Conservation (phyloP, 2,888 invertebrate genomes). For the Lamproptera curius region DNA sequence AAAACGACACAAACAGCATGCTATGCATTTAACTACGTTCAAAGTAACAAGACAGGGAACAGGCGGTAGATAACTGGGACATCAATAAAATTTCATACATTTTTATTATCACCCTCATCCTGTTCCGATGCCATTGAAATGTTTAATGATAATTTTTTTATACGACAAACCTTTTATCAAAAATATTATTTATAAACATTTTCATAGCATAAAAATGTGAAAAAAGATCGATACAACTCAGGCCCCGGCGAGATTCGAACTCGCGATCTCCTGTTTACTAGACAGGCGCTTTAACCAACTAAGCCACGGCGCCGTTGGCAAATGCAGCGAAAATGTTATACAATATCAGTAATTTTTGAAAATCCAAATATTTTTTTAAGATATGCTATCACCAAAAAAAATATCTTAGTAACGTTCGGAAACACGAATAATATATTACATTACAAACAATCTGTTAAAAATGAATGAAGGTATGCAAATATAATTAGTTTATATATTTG, state of each 20-base stretch:
- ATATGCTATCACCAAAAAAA: no score
- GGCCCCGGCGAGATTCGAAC: slow-evolving; percentile 75
- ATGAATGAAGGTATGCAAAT: no score
- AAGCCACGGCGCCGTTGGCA: slow-evolving; percentile 81
- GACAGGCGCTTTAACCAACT: slow-evolving; percentile 84
- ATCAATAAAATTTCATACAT: no score
- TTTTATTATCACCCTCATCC: not conserved
- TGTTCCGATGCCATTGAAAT: not conserved
- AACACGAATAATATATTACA: no score
- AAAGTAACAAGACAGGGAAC: not conserved
- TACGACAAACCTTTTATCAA: no score
- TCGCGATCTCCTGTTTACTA: slow-evolving; percentile 75
- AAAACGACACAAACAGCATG: no score
- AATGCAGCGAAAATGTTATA: not conserved
- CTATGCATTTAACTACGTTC: no score
- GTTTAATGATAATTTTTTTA: no score
- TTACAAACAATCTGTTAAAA: no score
- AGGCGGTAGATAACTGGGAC: not conserved
- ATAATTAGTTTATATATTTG: no score
- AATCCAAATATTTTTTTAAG: not conserved
- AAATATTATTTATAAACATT: not conserved
- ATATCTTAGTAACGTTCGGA: no score
- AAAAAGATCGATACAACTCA: slow-evolving; percentile 19
- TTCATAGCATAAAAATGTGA: not conserved
- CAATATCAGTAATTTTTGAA: not conserved